These are phyloP conservation scores for Apis laboriosa DNA, from an alignment of 1,140 invertebrate species.

Conservation along the genomic window DNA sequence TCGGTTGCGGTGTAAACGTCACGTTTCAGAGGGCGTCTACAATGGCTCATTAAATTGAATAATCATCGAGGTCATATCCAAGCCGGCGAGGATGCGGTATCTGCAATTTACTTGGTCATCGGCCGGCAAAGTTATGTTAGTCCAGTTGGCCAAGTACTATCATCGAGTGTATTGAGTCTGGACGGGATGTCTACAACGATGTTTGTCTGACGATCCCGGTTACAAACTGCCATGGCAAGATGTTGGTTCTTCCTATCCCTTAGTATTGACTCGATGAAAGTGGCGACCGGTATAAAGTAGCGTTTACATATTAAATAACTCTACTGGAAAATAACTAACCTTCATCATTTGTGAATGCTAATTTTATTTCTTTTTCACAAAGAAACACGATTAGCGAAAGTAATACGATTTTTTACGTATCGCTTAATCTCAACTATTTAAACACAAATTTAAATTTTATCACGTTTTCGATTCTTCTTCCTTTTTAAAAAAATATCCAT, in stretches of 20 bases:
- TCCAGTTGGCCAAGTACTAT: constrained; percentile 7
- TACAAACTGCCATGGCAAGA: not conserved
- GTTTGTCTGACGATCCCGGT: constrained; percentile 4
- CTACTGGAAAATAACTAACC: too few relatives aligned
- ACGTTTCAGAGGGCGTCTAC: constrained; percentile 69
- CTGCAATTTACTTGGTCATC: constrained; percentile 66
- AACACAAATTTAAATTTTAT: too few relatives aligned
- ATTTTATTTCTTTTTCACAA: too few relatives aligned
- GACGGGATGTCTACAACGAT: not conserved
- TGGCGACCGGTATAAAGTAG: too few relatives aligned
- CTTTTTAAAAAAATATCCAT: too few relatives aligned
- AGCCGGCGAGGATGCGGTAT: constrained; percentile 51
- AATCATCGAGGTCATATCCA: constrained; percentile 67
- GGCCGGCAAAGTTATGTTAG: constrained; percentile 46
- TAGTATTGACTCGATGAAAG: not conserved
- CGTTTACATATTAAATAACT: too few relatives aligned
- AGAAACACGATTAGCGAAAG: too few relatives aligned
- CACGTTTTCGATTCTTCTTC: too few relatives aligned
- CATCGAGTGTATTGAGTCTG: constrained; percentile 37
- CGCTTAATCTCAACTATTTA: too few relatives aligned
- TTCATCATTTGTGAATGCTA: too few relatives aligned
- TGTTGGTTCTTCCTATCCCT: not conserved
- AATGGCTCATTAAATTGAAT: constrained; percentile 75
- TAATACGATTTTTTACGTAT: too few relatives aligned
- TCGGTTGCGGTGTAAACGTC: constrained; percentile 73